phyloP scores from a whole-genome alignment of 2,113 vertebrate genomes.

The Nyctereutes procyonoides region DNA sequence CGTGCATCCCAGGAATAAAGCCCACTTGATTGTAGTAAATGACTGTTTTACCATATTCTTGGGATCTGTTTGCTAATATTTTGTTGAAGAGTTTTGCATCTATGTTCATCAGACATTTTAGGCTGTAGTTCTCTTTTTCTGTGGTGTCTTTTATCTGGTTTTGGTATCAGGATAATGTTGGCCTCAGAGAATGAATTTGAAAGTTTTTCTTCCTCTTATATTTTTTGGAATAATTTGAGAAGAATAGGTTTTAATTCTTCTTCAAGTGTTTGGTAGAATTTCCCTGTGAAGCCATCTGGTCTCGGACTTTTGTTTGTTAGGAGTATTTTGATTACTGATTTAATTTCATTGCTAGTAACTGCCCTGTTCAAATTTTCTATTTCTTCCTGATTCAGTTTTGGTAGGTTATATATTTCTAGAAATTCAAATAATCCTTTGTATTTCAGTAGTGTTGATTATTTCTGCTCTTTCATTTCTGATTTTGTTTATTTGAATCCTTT shows the following conservation, averaged over 20 bases:
- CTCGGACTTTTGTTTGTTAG: not conserved
- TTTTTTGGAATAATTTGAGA: not conserved
- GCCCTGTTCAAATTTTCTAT: not conserved
- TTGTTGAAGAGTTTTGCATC: not conserved
- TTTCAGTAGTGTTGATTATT: not conserved
- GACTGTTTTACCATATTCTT: not conserved
- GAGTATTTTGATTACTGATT: not conserved
- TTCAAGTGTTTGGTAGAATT: not conserved
- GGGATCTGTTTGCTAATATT: not conserved
- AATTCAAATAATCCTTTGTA: not conserved
- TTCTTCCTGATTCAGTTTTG: not conserved
- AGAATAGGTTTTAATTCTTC: not conserved
- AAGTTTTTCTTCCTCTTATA: not conserved
- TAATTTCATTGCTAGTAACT: not conserved
- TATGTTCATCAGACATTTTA: not conserved
- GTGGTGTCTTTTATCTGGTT: not conserved
- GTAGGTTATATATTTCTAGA: not conserved
- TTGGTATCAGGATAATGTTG: not conserved
- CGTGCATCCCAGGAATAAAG: not conserved
- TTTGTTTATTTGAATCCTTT: not conserved
- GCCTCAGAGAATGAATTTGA: not conserved
- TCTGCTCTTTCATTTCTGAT: not conserved
- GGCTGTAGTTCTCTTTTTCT: not conserved
- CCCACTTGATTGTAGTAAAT: not conserved
- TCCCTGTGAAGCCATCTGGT: not conserved